Base-by-base conservation (phyloP, 2,113 vertebrate species). In the Piaya cayana region DNA sequence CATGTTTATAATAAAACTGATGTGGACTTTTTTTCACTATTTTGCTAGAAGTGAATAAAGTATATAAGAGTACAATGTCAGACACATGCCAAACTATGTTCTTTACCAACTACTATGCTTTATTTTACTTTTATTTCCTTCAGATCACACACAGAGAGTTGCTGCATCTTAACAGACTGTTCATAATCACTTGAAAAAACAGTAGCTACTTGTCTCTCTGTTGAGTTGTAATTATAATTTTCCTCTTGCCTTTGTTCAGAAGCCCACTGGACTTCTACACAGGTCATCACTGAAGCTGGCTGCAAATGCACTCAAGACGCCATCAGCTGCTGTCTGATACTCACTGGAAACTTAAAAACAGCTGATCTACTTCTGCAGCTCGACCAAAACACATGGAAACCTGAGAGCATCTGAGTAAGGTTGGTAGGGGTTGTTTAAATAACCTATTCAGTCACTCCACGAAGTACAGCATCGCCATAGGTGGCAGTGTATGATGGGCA, bases 401-500 rank as follows among this genome's bases (percentile, higher is more conserved):
- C 37, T n/a, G 32, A 69, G 6, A 78, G 34, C 12, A 25, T 5
- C 32, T 27, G 18, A 39, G 27, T 19, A 67, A 53, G 50, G 56
- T 34, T 76, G 43, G 58, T 25, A 76, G 11, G 17, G 30, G 25
- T 58, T 93, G 37, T 52, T 42, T 29, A 32, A 56, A 77, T 15
- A 59, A 75, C 12, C 60, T 56, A 22, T 36, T 65, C 34, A 55
- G 59, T 15, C 32, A n/a, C 53, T 79, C 59, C 42, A 39, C 4
- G 1, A n/a, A 58, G 43, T 12, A 15, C 50, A 64, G 68, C 69
- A 23, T 12, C 1, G 10, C 11, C 26, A 34, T 16, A 47, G 39
- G n/a, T 18, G n/a, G n/a, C 65, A 72, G 52, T 1, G 1, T 45
- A 18, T 2, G 1, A 12, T 18, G 13, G 23, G 8, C 11, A 5